These are phyloP conservation scores for Leptosomus discolor DNA, from an alignment of 2,113 vertebrate genomes.

Conservation along the genomic window DNA sequence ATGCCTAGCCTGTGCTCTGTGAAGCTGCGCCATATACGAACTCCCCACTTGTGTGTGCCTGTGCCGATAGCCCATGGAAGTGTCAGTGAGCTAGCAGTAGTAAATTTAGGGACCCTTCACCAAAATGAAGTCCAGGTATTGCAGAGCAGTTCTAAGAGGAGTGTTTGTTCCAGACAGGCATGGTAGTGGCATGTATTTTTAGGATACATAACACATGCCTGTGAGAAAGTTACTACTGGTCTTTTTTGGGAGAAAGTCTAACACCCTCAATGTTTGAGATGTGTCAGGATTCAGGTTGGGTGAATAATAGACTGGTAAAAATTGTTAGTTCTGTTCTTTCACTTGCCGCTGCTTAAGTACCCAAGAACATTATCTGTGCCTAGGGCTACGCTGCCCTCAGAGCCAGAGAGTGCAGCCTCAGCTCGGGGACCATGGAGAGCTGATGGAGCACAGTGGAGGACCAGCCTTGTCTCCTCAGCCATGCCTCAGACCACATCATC, in stretches of 20 bases:
- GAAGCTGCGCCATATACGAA: not conserved
- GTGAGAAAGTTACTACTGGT: not conserved
- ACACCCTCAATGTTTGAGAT: not conserved
- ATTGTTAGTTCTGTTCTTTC: not conserved
- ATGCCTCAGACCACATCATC: not conserved
- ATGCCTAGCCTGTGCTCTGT: not conserved
- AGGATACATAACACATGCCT: not conserved
- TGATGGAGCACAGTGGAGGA: not conserved
- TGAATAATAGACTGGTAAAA: not conserved
- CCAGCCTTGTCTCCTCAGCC: not conserved
- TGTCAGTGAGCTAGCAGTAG: not conserved
- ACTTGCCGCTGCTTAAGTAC: not conserved
- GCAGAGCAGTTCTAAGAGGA: not conserved
- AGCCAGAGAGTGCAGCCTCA: not conserved
- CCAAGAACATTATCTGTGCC: not conserved
- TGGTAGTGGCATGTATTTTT: not conserved
- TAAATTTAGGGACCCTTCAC: not conserved
- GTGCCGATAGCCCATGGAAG: not conserved
- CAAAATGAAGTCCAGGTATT: not conserved
- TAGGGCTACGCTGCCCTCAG: not conserved
- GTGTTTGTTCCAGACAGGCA: not conserved
- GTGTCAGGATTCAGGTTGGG: not conserved
- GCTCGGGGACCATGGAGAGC: accelerated
- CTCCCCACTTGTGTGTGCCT: not conserved
- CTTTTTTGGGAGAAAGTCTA: not conserved